phyloP scores from a whole-genome alignment of 1,140 invertebrate genomes.

The Dendrolimus kikuchii region DNA sequence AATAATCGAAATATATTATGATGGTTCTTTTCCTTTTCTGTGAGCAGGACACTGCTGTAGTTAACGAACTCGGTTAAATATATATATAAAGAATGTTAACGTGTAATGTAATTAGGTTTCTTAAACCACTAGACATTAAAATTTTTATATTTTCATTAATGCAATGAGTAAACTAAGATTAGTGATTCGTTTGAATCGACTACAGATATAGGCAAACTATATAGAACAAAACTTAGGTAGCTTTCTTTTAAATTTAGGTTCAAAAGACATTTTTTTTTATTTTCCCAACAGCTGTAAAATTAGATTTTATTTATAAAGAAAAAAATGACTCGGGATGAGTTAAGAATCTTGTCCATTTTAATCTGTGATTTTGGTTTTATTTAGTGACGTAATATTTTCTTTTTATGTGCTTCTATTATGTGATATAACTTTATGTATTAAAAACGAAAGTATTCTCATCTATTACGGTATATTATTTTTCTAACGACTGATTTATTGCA shows the following conservation, averaged over 20 bases:
- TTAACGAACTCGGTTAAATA: constrained; percentile 47
- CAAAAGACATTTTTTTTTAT: constrained; percentile 61
- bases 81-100: constrained; percentile 64
- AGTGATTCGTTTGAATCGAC: constrained; percentile 38
- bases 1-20: constrained; percentile 59
- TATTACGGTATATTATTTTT: constrained; percentile 31
- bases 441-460: constrained; percentile 42
- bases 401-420: constrained; percentile 57
- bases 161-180: constrained; percentile 59
- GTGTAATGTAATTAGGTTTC: constrained; percentile 66
- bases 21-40: constrained; percentile 12
- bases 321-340: constrained; percentile 45
- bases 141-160: constrained; percentile 67
- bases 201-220: constrained; percentile 40
- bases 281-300: constrained; percentile 40
- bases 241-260: constrained; percentile 54
- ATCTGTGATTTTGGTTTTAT: constrained; percentile 71
- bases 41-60: constrained; percentile 23
- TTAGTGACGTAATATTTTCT: constrained; percentile 55
- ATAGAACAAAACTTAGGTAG: constrained; percentile 53
- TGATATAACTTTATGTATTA: constrained; percentile 60
- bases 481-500: constrained; percentile 48
- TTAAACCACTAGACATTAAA: constrained; percentile 65
- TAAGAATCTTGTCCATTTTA: constrained; percentile 50
- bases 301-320: constrained; percentile 64